These are phyloP conservation scores for Seladonia tumulorum DNA, from an alignment of 2,888 invertebrate genomes.

Conservation along the genomic window DNA sequence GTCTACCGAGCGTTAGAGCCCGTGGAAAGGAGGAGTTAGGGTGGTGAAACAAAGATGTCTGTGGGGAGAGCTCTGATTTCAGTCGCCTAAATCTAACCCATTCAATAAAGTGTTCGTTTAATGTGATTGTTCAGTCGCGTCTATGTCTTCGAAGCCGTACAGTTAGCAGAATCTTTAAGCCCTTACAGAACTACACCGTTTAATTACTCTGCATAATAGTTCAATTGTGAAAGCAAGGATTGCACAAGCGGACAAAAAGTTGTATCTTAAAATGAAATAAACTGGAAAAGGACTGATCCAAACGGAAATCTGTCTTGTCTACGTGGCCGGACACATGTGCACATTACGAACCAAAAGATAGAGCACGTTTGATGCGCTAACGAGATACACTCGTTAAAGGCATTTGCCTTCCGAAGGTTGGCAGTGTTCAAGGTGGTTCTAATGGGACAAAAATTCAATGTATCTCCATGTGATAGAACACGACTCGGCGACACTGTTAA, in stretches of 20 bases:
- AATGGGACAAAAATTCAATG: conserved; percentile 79
- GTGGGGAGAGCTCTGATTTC: conserved; percentile 9
- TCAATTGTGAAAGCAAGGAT: not conserved
- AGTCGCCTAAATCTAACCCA: not conserved
- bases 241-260: not conserved
- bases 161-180: not conserved
- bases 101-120: conserved; percentile 9
- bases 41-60: conserved; percentile 3
- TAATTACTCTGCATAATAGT: not conserved
- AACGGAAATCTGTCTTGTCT: conserved; percentile 36
- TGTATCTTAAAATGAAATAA: not conserved
- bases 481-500: conserved; percentile 74
- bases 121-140: not conserved
- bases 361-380: conserved; percentile 78
- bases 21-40: not conserved
- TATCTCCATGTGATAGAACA: conserved; percentile 79
- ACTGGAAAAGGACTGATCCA: not conserved
- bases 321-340: conserved; percentile 27
- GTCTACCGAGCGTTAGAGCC: not conserved
- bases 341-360: conserved; percentile 70
- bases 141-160: not conserved
- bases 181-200: not conserved
- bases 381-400: conserved; percentile 80
- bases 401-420: conserved; percentile 78
- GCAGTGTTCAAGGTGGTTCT: conserved; percentile 61